A percentile compares a stretch with the other conserved stretches of the same genome.
Evolutionary conservation across 37 sponge, comb jelly and placozoan species (phyloP).

Genomic region (Haliclona indistincta): DNA sequence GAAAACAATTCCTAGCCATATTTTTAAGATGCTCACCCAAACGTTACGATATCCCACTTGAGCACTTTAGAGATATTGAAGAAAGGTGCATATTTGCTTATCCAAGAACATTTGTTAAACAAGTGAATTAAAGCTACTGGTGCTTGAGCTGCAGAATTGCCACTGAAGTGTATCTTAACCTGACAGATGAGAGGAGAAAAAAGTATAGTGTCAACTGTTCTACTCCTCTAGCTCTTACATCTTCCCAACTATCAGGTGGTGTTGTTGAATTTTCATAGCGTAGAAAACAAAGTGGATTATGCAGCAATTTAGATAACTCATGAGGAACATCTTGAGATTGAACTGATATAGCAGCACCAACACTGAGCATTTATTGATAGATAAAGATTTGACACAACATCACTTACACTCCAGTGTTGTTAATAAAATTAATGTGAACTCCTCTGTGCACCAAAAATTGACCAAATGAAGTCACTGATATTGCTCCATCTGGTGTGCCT

Average conservation of each 20-base stretch:
- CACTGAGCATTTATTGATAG: constrained; percentile 7
- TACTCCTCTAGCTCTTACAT: background rate
- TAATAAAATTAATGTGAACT: constrained; percentile 2
- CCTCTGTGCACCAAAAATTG: constrained; percentile 16
- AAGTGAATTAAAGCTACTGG: constrained; percentile 26
- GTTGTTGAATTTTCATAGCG: constrained; percentile 12
- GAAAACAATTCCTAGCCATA: too few species aligned
- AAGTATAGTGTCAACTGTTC: background rate
- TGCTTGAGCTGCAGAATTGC: constrained; percentile 26
- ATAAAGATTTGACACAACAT: background rate
- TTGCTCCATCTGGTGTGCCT: constrained; percentile 14
- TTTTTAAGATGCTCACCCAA: too few species aligned
- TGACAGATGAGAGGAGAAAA: background rate
- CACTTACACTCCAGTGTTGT: constrained; percentile 21
- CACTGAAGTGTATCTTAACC: constrained; percentile 38
- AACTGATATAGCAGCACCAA: constrained; percentile 60
- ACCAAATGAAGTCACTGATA: constrained; percentile 44
- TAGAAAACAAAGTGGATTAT: constrained; percentile 68
- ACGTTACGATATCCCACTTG: constrained; percentile 32
- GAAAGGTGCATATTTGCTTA: background rate
- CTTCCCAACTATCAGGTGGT: constrained; percentile 49
- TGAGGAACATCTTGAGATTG: background rate
- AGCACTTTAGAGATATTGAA: constrained; percentile 20
- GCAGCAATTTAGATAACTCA: constrained; percentile 19
- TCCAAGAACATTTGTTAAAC: constrained; percentile 38